Evolutionary conservation across 1,140 invertebrate genomes (phyloP).

Genomic region (Dreissena polymorpha): DNA sequence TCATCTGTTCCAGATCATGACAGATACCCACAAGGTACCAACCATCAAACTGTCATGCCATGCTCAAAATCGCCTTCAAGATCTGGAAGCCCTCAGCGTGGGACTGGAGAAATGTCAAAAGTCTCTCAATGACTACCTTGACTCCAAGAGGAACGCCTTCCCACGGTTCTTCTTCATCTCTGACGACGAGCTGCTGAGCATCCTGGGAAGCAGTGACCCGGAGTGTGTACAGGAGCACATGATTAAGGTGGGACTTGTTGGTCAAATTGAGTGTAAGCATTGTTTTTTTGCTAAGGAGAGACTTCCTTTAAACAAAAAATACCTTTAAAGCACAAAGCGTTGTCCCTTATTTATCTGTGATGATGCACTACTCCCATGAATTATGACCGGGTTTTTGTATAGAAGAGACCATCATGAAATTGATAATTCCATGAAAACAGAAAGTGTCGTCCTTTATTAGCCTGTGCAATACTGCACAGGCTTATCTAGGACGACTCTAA

Average conservation of each 20-base stretch:
- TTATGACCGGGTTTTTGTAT: too few species aligned
- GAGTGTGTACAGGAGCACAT: constrained; percentile 93
- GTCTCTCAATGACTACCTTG: constrained; percentile 93
- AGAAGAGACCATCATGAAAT: too few species aligned
- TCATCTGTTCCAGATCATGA: constrained; percentile 86
- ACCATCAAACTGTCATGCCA: constrained; percentile 89
- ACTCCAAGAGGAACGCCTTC: constrained; percentile 91
- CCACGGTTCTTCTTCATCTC: constrained; percentile 96
- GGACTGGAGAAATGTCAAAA: constrained; percentile 94
- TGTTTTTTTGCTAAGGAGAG: too few species aligned
- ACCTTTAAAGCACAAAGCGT: too few species aligned
- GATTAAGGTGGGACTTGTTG: constrained; percentile 86
- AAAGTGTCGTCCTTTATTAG: too few species aligned
- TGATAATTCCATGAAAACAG: too few species aligned
- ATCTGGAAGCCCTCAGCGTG: constrained; percentile 86
- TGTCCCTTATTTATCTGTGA: too few species aligned
- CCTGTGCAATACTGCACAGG: too few species aligned
- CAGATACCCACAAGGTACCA: constrained; percentile 87
- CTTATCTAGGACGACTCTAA: too few species aligned
- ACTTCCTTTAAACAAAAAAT: too few species aligned
- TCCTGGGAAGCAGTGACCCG: constrained; percentile 91
- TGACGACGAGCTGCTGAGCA: constrained; percentile 93
- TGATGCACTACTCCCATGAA: too few species aligned
- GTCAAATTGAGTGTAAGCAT: neutral
- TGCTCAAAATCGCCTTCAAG: constrained; percentile 85